Conservation (phyloP, 2,797 vertebrate genomes). For the Falco columbarius region DNA sequence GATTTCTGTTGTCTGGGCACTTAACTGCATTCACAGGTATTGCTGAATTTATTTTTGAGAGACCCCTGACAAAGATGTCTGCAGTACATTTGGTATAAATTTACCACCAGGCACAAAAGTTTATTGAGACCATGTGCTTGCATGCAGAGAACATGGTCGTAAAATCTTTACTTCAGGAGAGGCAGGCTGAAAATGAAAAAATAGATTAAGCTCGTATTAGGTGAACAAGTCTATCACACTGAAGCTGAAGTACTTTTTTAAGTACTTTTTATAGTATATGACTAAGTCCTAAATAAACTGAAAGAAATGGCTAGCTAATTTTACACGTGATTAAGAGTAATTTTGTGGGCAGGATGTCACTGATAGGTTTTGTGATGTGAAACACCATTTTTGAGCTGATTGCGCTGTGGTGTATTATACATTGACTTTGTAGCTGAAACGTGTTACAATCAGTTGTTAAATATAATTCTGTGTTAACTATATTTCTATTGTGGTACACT, state of each 20-base stretch:
- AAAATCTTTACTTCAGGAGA: neutral
- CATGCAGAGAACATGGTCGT: slow-evolving; percentile 5
- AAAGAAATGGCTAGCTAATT: neutral
- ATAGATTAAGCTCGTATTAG: neutral
- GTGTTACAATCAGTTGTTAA: neutral
- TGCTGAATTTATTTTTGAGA: neutral
- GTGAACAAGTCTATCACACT: neutral
- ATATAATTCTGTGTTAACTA: neutral
- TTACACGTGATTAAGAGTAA: neutral
- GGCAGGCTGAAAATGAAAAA: neutral
- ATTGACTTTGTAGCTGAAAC: neutral
- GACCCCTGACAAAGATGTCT: neutral
- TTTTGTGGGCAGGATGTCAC: neutral
- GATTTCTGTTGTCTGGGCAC: neutral
- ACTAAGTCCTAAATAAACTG: neutral
- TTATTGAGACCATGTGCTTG: slow-evolving; percentile 24
- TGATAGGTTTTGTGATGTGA: neutral
- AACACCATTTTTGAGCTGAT: neutral
- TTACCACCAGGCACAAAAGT: neutral
- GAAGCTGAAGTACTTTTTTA: slow-evolving; percentile 50
- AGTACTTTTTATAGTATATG: neutral
- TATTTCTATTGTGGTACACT: neutral
- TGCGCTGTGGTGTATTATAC: neutral
- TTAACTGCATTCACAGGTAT: neutral
- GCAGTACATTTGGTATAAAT: neutral